Percentiles rank a stretch among this genome's conserved stretches.
phyloP scores from a whole-genome alignment of 2,113 vertebrate species.

The Stegastes partitus region DNA sequence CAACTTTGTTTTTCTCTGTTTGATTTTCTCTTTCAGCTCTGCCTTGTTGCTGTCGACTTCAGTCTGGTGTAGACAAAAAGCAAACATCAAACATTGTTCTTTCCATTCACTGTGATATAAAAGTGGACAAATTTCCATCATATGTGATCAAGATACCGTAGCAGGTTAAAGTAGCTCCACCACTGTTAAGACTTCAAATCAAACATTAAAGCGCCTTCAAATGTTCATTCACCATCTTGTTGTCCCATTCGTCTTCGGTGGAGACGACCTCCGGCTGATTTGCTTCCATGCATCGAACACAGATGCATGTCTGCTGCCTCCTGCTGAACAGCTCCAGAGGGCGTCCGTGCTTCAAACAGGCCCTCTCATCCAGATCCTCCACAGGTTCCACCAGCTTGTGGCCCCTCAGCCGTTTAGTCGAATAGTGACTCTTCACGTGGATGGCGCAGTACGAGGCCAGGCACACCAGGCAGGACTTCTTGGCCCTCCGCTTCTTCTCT shows the following conservation, averaged over 20 bases:
- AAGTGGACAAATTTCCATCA: too few species aligned
- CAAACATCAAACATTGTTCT: background rate
- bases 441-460: constrained; percentile 90
- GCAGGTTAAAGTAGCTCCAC: too few species aligned
- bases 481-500: constrained; percentile 84
- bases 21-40: constrained; percentile 24
- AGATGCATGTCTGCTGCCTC: constrained; percentile 87
- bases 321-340: constrained; percentile 93
- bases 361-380: constrained; percentile 88
- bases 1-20: constrained; percentile 26
- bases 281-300: constrained; percentile 87
- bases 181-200: too few species aligned
- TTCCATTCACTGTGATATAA: background rate
- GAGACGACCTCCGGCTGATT: constrained; percentile 61
- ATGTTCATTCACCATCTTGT: constrained; percentile 79
- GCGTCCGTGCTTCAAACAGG: constrained; percentile 89
- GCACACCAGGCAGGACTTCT: constrained; percentile 93
- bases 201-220: too few species aligned
- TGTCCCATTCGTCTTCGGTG: constrained; percentile 63
- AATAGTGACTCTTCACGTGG: constrained; percentile 89
- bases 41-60: constrained; percentile 27
- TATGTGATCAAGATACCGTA: too few species aligned
- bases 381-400: constrained; percentile 91
- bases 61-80: constrained; percentile 39
- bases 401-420: constrained; percentile 86